These are phyloP conservation scores for Callinectes sapidus DNA, from an alignment of 2,888 invertebrate genomes.

Conservation along the genomic window DNA sequence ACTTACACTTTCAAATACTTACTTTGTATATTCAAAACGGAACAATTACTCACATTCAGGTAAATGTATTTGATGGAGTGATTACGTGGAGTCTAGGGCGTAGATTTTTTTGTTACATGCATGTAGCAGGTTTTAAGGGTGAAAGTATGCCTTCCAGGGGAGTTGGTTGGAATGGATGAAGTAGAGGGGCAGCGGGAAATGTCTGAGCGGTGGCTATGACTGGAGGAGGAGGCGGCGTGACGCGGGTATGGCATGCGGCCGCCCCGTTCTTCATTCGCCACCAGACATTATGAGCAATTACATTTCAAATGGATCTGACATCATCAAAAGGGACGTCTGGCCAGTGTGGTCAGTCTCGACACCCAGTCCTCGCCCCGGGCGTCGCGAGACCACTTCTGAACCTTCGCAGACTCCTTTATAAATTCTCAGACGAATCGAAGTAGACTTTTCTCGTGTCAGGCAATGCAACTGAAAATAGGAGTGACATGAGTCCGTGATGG, in stretches of 20 bases:
- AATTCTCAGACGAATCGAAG: background rate
- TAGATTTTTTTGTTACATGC: background rate
- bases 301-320: slow-evolving; percentile 63
- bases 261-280: slow-evolving; percentile 50
- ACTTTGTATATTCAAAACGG: background rate
- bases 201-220: background rate
- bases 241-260: slow-evolving; percentile 50
- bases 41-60: background rate
- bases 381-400: background rate
- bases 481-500: slow-evolving; percentile 24
- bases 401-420: background rate
- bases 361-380: slow-evolving; percentile 32
- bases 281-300: slow-evolving; percentile 57
- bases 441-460: background rate
- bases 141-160: background rate
- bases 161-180: background rate
- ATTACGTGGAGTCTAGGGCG: background rate
- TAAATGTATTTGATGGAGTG: background rate
- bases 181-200: background rate
- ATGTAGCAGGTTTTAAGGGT: background rate
- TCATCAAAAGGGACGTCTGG: slow-evolving; percentile 55
- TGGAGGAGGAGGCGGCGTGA: slow-evolving; percentile 42
- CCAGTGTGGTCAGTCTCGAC: slow-evolving; percentile 38
- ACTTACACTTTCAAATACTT: background rate
- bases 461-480: slow-evolving; percentile 20